These are phyloP conservation scores for Clavelina lepadiformis DNA, from an alignment of 23 tunicate genomes.

Conservation along the genomic window DNA sequence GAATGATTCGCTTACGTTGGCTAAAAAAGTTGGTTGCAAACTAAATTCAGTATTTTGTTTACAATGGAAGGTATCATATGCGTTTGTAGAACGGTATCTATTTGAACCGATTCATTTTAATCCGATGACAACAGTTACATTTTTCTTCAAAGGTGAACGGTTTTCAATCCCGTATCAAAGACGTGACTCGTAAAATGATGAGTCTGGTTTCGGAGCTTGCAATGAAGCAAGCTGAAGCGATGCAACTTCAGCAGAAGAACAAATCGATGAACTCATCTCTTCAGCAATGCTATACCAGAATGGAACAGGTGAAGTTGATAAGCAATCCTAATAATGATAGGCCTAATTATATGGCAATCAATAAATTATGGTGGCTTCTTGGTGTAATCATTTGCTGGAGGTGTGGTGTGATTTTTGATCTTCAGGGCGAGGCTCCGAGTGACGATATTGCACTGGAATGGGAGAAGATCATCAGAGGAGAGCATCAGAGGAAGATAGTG, in stretches of 20 bases:
- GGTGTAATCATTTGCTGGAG: too few species aligned
- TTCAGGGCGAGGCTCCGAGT: conserved; percentile 85
- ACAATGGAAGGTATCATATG: too few species aligned
- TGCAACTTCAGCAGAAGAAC: conserved; percentile 68
- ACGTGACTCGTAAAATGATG: conserved; percentile 92
- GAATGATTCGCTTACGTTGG: conserved; percentile 68
- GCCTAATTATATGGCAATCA: too few species aligned
- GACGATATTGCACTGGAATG: conserved; percentile 73
- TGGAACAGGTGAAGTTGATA: conserved; percentile 93
- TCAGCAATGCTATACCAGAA: conserved; percentile 65
- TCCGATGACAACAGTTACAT: too few species aligned
- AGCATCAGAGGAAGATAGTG: conserved; percentile 23
- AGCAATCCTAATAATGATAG: too few species aligned
- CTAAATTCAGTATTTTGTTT: too few species aligned
- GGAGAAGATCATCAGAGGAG: conserved; percentile 41
- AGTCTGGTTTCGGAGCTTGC: conserved; percentile 81
- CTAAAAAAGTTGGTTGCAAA: conserved; percentile 84
- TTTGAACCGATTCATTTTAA: too few species aligned
- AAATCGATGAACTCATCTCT: conserved; percentile 36
- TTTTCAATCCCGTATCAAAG: conserved; percentile 73
- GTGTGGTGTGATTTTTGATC: not conserved
- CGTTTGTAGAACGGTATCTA: too few species aligned
- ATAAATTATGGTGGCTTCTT: too few species aligned
- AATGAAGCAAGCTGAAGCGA: conserved; percentile 90
- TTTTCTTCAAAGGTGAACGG: conserved; percentile 53